Evolutionary conservation across 1,140 invertebrate genomes (phyloP), one percentile per base, ranked within the genome.

Genomic region (Scaptomyza montana): DNA sequence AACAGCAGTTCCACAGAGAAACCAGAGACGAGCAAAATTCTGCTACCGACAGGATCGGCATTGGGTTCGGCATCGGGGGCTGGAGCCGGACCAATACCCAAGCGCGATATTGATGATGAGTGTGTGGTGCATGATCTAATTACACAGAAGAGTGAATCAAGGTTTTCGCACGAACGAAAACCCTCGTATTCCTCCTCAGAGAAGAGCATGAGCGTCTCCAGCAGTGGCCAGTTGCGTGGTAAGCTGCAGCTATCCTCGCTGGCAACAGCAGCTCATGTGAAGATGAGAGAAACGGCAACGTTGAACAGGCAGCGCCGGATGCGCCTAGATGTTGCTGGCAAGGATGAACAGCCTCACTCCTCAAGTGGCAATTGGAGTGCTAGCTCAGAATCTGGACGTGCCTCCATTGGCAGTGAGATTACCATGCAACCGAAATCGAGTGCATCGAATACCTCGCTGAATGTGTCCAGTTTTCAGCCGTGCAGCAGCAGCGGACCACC

Each of bases 361-460:
- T 97, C 96, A 46, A 97, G 96, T 67, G 98, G 98, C 49, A 98
- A 98, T 92, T 98, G 98, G 98, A 97, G 96, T 79, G 97, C 96
- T 39, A 97, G 96, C 81, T 98, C 96, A 1, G 96, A 97, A 92
- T 98, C 96, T 74, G 97, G 97, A 43, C 93, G 97, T 64, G 96
- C 97, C 19, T 96, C 95, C 59, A 96, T 96, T 71, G 95, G 95
- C 65, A 96, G 95, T 68, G 95, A 96, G 93, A 96, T 96, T n/a
- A 96, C 95, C 6, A 95, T 95, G 36, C 95, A 96, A 80, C 94
- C 95, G 8, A 95, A 94, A 92, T 95, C 94, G 59, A 93, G 93
- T 47, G 95, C 95, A 28, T 95, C 95, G 12, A 95, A 93, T 79
- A 95, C 94, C 59, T 95, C 94, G 3, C 87, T 95, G 6, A 95